Base-by-base conservation (phyloP, 1,140 invertebrate genomes). In the Pogonomyrmex californicus region DNA sequence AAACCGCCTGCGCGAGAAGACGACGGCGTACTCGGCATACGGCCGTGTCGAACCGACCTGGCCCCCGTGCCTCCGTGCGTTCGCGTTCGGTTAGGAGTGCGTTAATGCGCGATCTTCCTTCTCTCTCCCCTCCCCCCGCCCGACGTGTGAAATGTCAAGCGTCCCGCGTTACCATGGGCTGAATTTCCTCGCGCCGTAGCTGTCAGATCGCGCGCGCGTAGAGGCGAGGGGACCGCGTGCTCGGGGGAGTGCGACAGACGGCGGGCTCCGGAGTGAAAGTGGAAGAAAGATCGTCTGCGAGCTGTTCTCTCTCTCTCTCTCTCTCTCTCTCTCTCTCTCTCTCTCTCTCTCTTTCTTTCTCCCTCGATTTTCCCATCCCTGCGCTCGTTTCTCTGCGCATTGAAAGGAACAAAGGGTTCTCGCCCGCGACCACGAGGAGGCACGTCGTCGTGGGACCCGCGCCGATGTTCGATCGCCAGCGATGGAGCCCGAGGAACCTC, bases 401-500 rank as follows among this genome's bases (percentile, higher is more conserved):
- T 23, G 41, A 4, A 23, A 14, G 23, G 47, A 30, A 62, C 71
- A 65, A 85, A 47, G 68, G 17, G n/a, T 41, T 41, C 3, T 56
- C 12, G 5, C 12, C 38, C 30, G 62, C 73, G 47, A 85, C 51
- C 54, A 71, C 41, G 58, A 54, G 41, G 41, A 60, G 71, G 17
- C 38, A 23, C 30, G 12, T 4, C 54, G 56, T 65, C 76, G 68
- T 38, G 33, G 30, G 30, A 54, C 38, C 56, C 73, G 73, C 49
- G 81, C 76, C 77, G 71, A 90, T 91, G 90, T 77, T 73, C 36
- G 58, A 76, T 88, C 41, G 65, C 9, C 38, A 70, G 82, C 88
- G 87, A 97, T 97, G 97, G 97, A 97, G 91, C 95, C 95, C 86
- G 97, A 97, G 94, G 96, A 97, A 86, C 96, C 96, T 90, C 94